Conservation (phyloP, 2,888 invertebrate species). For the Cephus nigrinus region DNA sequence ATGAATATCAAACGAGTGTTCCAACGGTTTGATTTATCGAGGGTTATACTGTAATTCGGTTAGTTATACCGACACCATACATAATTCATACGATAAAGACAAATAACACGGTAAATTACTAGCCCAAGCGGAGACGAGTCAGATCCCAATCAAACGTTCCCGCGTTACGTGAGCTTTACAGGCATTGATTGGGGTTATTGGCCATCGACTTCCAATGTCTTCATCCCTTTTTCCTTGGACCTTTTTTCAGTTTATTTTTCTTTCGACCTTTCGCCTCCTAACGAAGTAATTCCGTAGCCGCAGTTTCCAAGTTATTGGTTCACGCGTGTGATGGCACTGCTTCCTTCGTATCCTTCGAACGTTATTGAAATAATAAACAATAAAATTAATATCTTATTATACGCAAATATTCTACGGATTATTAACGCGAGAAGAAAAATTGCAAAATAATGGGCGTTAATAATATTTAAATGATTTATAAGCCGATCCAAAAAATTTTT, state of each 20-base stretch:
- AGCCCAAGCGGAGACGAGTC: conserved; percentile 3
- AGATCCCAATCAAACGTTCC: conserved; percentile 20
- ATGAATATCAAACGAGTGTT: conserved; percentile 22
- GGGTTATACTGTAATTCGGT: conserved; percentile 22
- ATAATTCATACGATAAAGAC: conserved; percentile 25
- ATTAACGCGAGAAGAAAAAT: background rate
- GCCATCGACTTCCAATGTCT: background rate
- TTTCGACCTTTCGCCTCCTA: conserved; percentile 17
- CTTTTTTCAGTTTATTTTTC: conserved; percentile 17
- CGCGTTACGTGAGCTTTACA: conserved; percentile 21
- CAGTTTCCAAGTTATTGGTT: background rate
- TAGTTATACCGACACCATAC: conserved; percentile 20
- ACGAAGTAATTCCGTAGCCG: conserved; percentile 9
- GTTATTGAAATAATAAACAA: background rate
- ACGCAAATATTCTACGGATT: background rate
- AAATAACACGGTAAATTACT: conserved; percentile 24
- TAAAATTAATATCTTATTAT: background rate
- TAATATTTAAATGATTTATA: background rate
- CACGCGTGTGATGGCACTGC: background rate
- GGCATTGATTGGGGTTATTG: conserved; percentile 23
- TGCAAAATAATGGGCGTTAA: background rate
- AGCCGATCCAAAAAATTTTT: too few species aligned
- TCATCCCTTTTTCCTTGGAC: background rate
- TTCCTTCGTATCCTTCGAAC: background rate
- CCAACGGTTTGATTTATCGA: conserved; percentile 17